Evolutionary conservation across 2,797 vertebrate species (phyloP).

Genomic region (Amphiprion clarkii): DNA sequence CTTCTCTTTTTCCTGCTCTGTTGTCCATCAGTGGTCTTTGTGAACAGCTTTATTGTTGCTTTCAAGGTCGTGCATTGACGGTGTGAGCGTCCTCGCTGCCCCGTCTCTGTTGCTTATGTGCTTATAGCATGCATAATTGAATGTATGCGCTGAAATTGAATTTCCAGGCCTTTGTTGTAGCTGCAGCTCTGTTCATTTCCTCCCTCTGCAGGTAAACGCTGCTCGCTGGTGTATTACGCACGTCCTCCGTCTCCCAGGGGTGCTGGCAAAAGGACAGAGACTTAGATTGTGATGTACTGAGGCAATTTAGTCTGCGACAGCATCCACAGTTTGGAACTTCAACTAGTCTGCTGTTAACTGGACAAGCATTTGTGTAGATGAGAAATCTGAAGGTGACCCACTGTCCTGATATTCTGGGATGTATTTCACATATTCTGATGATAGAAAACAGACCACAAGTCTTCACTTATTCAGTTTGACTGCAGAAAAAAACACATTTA

Average conservation of each 20-base stretch:
- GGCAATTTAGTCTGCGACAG: slow-evolving; percentile 15
- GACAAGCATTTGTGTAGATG: neutral
- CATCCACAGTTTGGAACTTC: neutral
- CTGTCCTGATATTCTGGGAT: neutral
- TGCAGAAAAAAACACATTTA: too few relatives aligned
- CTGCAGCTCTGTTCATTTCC: slow-evolving; percentile 41
- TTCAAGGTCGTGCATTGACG: slow-evolving; percentile 46
- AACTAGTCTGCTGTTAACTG: neutral
- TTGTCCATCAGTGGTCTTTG: slow-evolving; percentile 14
- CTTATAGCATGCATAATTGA: slow-evolving; percentile 51
- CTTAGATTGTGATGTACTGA: slow-evolving; percentile 28
- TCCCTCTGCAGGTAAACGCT: slow-evolving; percentile 44
- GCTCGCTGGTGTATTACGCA: slow-evolving; percentile 18
- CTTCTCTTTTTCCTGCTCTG: slow-evolving; percentile 14
- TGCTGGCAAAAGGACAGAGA: slow-evolving; percentile 40
- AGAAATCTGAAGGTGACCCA: slow-evolving; percentile 25
- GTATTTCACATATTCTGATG: too few relatives aligned
- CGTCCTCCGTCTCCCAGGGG: slow-evolving; percentile 31
- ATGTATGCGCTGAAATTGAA: slow-evolving; percentile 64
- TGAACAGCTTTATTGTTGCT: slow-evolving; percentile 30
- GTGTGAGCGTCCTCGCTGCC: slow-evolving; percentile 25
- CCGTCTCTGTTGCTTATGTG: slow-evolving; percentile 39
- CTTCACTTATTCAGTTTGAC: too few relatives aligned
- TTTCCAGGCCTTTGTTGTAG: slow-evolving; percentile 62
- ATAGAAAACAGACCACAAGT: too few relatives aligned